Conservation (phyloP, 2,797 vertebrate species). For the Semotilus atromaculatus region DNA sequence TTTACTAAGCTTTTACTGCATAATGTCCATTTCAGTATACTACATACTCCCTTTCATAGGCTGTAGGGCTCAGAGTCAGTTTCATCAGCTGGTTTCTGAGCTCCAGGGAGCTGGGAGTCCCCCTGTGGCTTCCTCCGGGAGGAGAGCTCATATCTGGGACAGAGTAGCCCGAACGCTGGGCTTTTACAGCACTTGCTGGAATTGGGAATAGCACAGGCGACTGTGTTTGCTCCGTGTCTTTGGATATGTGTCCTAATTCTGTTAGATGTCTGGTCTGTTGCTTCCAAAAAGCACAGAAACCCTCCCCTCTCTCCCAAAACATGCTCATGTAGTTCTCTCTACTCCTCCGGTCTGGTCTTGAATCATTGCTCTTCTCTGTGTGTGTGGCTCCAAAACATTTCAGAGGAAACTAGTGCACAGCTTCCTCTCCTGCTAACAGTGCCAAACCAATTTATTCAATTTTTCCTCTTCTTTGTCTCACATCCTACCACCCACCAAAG, state of each 20-base stretch:
- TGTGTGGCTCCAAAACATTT: constrained; percentile 55
- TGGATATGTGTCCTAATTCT: constrained; percentile 49
- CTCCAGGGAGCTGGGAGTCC: constrained; percentile 39
- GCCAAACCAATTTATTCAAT: constrained; percentile 73
- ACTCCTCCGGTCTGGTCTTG: constrained; percentile 6
- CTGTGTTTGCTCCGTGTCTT: constrained; percentile 23
- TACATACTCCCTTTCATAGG: background rate
- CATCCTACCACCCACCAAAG: constrained; percentile 43
- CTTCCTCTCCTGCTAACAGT: constrained; percentile 68
- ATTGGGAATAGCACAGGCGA: background rate
- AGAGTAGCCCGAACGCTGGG: background rate
- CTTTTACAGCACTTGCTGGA: constrained; percentile 14
- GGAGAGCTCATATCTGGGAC: constrained; percentile 35
- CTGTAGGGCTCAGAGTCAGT: constrained; percentile 7
- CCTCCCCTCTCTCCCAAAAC: constrained; percentile 23
- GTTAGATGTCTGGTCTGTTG: constrained; percentile 44
- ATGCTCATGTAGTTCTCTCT: constrained; percentile 4
- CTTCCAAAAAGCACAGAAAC: constrained; percentile 28
- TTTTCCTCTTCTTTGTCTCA: constrained; percentile 16
- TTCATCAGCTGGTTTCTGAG: constrained; percentile 24
- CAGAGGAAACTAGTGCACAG: constrained; percentile 67
- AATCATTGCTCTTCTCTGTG: constrained; percentile 28
- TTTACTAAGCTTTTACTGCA: background rate
- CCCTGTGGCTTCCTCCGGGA: constrained; percentile 29
- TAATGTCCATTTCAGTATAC: background rate